Evolutionary conservation across 2,888 invertebrate species (phyloP).

Genomic region (Gasteruption jaculator): DNA sequence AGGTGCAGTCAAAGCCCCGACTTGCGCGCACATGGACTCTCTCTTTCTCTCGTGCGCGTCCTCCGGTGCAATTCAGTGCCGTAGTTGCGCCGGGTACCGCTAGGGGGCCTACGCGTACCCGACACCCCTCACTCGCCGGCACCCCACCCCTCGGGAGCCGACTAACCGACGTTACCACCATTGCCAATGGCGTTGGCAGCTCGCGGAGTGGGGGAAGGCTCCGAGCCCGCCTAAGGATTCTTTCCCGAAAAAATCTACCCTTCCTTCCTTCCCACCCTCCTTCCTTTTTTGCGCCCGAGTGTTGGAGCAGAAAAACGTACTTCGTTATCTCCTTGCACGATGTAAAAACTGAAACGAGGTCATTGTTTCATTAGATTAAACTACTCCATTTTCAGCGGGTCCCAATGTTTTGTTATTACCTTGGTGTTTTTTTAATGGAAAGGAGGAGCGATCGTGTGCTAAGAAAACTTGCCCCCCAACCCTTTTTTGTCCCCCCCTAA

Average conservation of each 20-base stretch:
- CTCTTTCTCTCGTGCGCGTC: constrained; percentile 15
- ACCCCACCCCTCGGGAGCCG: constrained; percentile 18
- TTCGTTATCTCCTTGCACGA: too few species aligned
- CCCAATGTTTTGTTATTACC: too few species aligned
- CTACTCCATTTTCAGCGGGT: too few species aligned
- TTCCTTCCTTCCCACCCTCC: neutral
- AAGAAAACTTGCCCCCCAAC: too few species aligned
- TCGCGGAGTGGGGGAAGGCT: constrained; percentile 25
- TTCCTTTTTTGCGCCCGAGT: too few species aligned
- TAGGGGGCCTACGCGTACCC: constrained; percentile 12
- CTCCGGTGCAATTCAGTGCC: constrained; percentile 22
- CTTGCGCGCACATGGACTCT: constrained; percentile 32
- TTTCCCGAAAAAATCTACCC: constrained; percentile 14
- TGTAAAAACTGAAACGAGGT: too few species aligned
- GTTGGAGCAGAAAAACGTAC: too few species aligned
- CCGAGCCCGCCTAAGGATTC: constrained; percentile 27
- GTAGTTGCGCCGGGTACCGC: constrained; percentile 13
- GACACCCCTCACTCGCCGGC: constrained; percentile 19
- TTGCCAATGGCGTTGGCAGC: constrained; percentile 33
- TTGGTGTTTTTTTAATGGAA: too few species aligned
- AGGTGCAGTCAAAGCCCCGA: constrained; percentile 21
- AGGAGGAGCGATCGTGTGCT: too few species aligned
- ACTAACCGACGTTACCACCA: constrained; percentile 26
- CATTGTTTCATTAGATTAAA: too few species aligned
- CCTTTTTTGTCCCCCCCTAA: too few species aligned